Base-by-base conservation (phyloP, 2,888 invertebrate genomes). In the Galerucella pusilla region DNA sequence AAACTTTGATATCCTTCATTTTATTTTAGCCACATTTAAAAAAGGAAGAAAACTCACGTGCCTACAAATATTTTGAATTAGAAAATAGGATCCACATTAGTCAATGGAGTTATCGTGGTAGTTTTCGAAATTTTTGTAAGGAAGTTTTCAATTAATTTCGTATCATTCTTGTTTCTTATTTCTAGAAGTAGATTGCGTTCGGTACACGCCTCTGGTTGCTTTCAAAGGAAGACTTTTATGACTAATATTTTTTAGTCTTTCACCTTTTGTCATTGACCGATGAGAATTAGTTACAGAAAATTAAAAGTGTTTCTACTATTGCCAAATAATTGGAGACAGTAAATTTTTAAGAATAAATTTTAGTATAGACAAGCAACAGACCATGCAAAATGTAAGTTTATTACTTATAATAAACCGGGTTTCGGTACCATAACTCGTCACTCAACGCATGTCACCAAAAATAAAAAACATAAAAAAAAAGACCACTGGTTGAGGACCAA, bases 261-360 rank as follows among this genome's bases (percentile, higher is more conserved):
- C 65, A 65, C 64, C 77, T 77, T 79, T 80, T 81, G 81, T 80
- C 79, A 74, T 75, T 71, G 70, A 70, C 75, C 75, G 74, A 73
- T 75, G 74, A 57, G 66, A 64, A 81, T 83, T 82, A 66, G 83
- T 81, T 77, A 80, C 82, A 79, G 82, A 75, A 79, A 76, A 81
- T 82, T 82, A 83, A 83, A 83, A 81, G 77, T 81, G 81, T 82
- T 81, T 76, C 79, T 78, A 75, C 79, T 78, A 80, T 79, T 81
- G 81, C 80, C 82, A 80, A 81, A 82, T 81, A 81, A 81, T 79
- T 77, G 77, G 75, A 59, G 75, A 79, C 80, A 78, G 75, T 82
- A 81, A 81, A 80, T 79, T 81, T 72, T 80, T 79, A 70, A 67
- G 80, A 82, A 83, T 83, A 83, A 80, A 82, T 81, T 81, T 74